Evolutionary conservation across 2,113 vertebrate genomes (phyloP), one percentile per base, ranked within the genome.

Genomic region (Sander vitreus): DNA sequence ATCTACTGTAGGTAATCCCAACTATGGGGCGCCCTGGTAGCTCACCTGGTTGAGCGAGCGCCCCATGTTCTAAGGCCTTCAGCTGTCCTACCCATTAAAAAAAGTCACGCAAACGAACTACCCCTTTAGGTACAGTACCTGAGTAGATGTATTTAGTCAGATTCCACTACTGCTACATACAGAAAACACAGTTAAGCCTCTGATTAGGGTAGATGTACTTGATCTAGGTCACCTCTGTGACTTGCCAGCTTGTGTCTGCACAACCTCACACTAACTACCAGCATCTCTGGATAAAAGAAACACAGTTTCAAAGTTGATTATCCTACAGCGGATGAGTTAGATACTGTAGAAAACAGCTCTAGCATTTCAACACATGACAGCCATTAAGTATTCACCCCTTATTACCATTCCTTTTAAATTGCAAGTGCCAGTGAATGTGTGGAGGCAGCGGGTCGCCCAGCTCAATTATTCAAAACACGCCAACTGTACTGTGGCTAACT

Each of bases 321-420:
- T 85, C 81, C 80, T 83, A 48, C 27, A 47, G 30, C 3, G 0
- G 25, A 68, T 39, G 78, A 78, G 23, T 79, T 64, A 8, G 67
- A 73, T 65, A 45, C 63, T 30, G 63, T 58, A 36, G 67, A 83
- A 89, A 92, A 93, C 68, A 84, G 72, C 72, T 72, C 66, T 48
- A 79, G 77, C 88, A 72, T 60, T 88, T 84, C 65, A 70, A 78
- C 73, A 54, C 78, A 93, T 93, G 85, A 85, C 72, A 87, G 64
- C 86, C 73, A 89, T 93, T 85, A 89, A 89, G 86, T 86, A 87
- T 93, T 90, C 87, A 85, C 90, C 81, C 78, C 87, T 82, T 54
- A 90, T 91, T 94, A 88, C 86, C 89, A 87, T 86, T 43, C 73
- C 78, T 86, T 91, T 87, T 86, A 92, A 91, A 93, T 13, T 67